Evolutionary conservation across 2,888 invertebrate species (phyloP).

Genomic region (Argynnis bischoffii): DNA sequence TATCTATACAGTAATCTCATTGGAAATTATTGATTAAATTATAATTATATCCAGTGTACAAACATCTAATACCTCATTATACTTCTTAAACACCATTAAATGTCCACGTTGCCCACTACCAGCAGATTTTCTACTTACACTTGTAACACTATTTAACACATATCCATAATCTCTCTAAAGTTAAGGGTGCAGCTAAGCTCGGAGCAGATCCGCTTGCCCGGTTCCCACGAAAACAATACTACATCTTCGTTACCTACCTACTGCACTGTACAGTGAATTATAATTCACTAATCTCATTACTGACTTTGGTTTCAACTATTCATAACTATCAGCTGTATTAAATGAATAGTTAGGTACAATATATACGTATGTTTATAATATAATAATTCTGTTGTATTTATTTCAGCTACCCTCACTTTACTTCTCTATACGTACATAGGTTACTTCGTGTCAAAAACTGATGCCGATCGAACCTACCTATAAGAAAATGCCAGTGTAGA

Average conservation of each 20-base stretch:
- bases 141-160: background rate
- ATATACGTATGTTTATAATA: too few species aligned
- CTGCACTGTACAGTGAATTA: background rate
- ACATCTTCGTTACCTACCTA: background rate
- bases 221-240: conserved; percentile 21
- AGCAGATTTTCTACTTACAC: conserved; percentile 6
- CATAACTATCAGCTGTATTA: background rate
- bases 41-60: too few species aligned
- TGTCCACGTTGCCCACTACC: background rate
- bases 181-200: background rate
- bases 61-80: background rate
- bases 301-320: background rate
- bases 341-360: too few species aligned
- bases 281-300: background rate
- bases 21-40: too few species aligned
- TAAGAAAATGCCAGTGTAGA: too few species aligned
- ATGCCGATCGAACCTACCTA: too few species aligned
- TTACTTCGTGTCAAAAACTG: too few species aligned
- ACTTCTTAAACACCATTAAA: background rate
- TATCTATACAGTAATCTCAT: too few species aligned
- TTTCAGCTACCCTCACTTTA: too few species aligned
- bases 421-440: too few species aligned
- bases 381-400: too few species aligned
- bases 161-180: background rate
- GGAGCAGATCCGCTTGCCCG: background rate